Evolutionary conservation across 2,797 vertebrate genomes (phyloP).

Genomic region (Hoplostethus atlanticus): DNA sequence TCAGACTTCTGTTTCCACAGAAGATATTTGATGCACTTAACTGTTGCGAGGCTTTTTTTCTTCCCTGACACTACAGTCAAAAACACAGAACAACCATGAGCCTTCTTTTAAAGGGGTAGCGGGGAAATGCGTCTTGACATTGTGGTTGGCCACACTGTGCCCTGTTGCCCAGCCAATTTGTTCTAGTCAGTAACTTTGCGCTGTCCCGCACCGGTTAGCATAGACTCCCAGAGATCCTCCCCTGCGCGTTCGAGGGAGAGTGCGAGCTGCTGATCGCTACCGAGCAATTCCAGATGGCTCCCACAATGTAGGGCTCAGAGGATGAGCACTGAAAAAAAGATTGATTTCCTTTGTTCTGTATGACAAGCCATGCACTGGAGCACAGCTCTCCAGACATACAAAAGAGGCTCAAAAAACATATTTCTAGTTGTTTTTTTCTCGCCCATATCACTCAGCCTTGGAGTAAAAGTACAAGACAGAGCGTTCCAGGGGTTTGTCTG

Average conservation of each 20-base stretch:
- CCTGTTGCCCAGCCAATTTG: constrained; percentile 78
- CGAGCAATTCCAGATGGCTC: constrained; percentile 83
- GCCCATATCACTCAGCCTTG: constrained; percentile 64
- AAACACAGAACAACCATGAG: constrained; percentile 42
- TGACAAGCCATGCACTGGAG: constrained; percentile 81
- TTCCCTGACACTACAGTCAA: constrained; percentile 6
- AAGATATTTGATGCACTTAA: constrained; percentile 32
- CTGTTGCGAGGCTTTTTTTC: constrained; percentile 22
- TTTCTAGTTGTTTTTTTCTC: constrained; percentile 53
- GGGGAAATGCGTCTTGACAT: constrained; percentile 74
- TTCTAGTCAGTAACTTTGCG: constrained; percentile 80
- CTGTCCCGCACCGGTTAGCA: constrained; percentile 72
- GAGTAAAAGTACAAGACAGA: constrained; percentile 48
- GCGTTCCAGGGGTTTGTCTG: constrained; percentile 47
- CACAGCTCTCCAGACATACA: constrained; percentile 77
- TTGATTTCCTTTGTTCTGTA: constrained; percentile 86
- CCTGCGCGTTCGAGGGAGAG: constrained; percentile 58
- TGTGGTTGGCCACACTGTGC: constrained; percentile 74
- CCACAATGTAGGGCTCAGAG: constrained; percentile 79
- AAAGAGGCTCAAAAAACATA: constrained; percentile 73
- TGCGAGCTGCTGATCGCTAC: constrained; percentile 71
- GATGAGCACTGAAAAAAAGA: constrained; percentile 83
- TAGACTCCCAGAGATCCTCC: constrained; percentile 65
- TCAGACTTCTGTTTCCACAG: constrained; percentile 27
- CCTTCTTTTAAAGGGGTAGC: constrained; percentile 56